Evolutionary conservation across 2,888 invertebrate species (phyloP).

Genomic region (Ennomos quercinarius): DNA sequence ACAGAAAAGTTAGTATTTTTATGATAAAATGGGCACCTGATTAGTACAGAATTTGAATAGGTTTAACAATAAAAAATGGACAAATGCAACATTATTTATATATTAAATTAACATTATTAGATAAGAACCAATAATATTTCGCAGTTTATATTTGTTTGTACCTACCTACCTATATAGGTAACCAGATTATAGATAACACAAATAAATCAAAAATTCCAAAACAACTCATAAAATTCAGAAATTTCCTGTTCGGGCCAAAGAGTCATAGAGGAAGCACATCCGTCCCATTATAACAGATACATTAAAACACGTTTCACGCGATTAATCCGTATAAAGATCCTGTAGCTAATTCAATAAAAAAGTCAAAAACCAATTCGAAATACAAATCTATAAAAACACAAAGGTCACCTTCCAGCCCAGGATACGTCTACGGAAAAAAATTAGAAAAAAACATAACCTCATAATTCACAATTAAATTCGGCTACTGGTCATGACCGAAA

Average conservation of each 20-base stretch:
- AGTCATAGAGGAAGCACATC: constrained; percentile 63
- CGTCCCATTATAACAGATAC: constrained; percentile 63
- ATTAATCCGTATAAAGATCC: constrained; percentile 66
- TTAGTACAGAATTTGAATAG: too few relatives aligned
- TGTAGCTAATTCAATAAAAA: constrained; percentile 57
- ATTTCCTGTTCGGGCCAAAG: constrained; percentile 48
- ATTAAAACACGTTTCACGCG: constrained; percentile 65
- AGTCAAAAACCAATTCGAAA: constrained; percentile 27
- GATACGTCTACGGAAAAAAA: constrained; percentile 66
- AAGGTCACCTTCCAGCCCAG: constrained; percentile 77
- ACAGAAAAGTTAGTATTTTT: too few relatives aligned
- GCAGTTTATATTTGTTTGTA: too few relatives aligned
- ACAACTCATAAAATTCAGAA: constrained; percentile 37
- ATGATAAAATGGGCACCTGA: too few relatives aligned
- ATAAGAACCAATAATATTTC: too few relatives aligned
- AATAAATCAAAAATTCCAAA: constrained; percentile 18
- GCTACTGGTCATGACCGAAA: constrained; percentile 84
- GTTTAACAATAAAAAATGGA: too few relatives aligned
- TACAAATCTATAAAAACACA: constrained; percentile 66
- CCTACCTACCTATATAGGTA: too few relatives aligned
- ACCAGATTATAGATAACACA: background rate
- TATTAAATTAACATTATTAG: too few relatives aligned
- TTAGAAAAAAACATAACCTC: constrained; percentile 60
- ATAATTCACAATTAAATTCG: constrained; percentile 84
- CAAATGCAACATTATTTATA: too few relatives aligned